A percentile compares a stretch with the other conserved stretches of the same genome.
These are phyloP conservation scores for Anguilla anguilla DNA, from an alignment of 2,797 vertebrate species.

Conservation along the genomic window DNA sequence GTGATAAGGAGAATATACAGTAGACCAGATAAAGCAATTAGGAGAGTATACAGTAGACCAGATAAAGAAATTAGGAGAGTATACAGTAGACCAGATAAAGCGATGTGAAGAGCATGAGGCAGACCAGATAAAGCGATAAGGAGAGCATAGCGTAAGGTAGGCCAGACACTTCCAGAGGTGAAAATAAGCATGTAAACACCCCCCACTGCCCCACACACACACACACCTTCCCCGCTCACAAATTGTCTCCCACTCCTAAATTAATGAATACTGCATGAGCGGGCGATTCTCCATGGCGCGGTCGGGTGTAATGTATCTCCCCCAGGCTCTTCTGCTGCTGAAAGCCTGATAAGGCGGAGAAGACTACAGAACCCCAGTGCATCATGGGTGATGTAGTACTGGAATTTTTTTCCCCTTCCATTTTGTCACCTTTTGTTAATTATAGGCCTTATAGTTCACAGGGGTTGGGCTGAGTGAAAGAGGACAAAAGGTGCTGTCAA, in stretches of 20 bases:
- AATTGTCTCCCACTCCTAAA: neutral
- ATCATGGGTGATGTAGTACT: neutral
- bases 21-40: neutral
- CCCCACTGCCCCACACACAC: neutral
- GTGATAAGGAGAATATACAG: neutral
- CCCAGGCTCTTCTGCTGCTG: neutral
- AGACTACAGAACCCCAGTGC: neutral
- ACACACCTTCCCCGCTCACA: neutral
- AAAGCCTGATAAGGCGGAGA: neutral
- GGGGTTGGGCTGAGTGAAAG: neutral
- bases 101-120: no score
- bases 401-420: neutral
- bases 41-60: neutral
- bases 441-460: neutral
- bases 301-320: neutral
- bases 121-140: neutral
- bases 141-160: no score
- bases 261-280: neutral
- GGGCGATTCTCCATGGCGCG: neutral
- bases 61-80: neutral
- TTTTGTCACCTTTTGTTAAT: neutral
- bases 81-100: neutral
- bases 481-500: neutral
- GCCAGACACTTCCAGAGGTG: neutral
- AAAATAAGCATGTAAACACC: neutral